Base-by-base conservation (phyloP, 2,797 vertebrate genomes). In the Mareca penelope region DNA sequence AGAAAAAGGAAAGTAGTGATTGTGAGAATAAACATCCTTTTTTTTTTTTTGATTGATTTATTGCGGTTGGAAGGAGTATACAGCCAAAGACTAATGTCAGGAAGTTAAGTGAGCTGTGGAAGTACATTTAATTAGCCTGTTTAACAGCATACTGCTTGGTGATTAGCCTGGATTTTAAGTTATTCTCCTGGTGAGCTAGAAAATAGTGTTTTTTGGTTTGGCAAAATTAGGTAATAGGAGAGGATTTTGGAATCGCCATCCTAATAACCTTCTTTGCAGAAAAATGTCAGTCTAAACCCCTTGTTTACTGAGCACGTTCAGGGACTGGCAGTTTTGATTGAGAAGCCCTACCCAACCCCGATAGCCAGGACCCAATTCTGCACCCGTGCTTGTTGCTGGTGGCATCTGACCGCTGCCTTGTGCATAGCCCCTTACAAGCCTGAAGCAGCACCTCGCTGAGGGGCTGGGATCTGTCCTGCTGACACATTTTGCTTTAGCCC, bases 41-140 rank as follows among this genome's bases (percentile, higher is more conserved):
- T 46, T 12, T 48, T 22, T 22, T 46, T 46, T 46, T 22, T 28
- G 73, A 10, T 42, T 42, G 16, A 40, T 52, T 70, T 67, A 33
- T 63, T 96, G 56, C 37, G 80, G 19, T 78, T 92, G 35, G 75
- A 94, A 85, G 44, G 57, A 93, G 44, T 52, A 50, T 65, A 19
- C 59, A 73, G 88, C 65, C 46, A 78, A 42, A 73, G 52, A 94
- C 59, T 80, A 68, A 53, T 59, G 28, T 39, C 88, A 78, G 82
- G 79, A 94, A 94, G 60, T 79, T 76, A 93, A 96, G 56, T 40
- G 40, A 94, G 60, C 28, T 70, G 75, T 75, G 65, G 76, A 92
- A 93, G 89, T 53, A 4, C 39, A 61, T 80, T 80, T 82, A 82
- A 93, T 89, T 94, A 89, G 31, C 16, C 73, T 56, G 18, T 72